Evolutionary conservation across 1,140 invertebrate species (phyloP).

Genomic region (Aphelinus atriplicis): DNA sequence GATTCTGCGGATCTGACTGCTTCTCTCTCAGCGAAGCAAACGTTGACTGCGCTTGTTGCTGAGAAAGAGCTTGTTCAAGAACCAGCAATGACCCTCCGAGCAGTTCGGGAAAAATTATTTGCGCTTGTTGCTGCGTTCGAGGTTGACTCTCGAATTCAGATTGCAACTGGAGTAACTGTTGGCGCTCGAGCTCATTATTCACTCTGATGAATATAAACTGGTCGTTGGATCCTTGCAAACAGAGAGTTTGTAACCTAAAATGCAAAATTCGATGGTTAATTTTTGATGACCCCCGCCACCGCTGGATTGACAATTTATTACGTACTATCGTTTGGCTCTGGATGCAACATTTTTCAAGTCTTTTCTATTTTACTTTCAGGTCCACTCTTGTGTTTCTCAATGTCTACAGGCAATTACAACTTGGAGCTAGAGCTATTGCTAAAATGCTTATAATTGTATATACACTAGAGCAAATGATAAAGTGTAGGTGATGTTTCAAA

Average conservation of each 20-base stretch:
- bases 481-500: no score
- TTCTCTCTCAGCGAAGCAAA: not conserved
- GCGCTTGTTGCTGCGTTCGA: not conserved
- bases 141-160: not conserved
- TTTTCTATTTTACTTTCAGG: no score
- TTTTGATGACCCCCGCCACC: not conserved
- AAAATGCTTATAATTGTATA: no score
- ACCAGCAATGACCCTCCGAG: not conserved
- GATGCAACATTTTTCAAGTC: no score
- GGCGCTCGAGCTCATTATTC: not conserved
- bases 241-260: conserved; percentile 23
- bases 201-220: conserved; percentile 15
- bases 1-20: not conserved
- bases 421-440: no score
- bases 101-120: no score
- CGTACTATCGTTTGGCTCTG: not conserved
- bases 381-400: no score
- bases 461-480: no score
- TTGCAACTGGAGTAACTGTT: not conserved
- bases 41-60: not conserved
- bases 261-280: conserved; percentile 27
- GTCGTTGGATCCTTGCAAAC: conserved; percentile 7
- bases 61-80: not conserved
- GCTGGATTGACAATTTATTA: not conserved
- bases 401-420: no score